phyloP scores from a whole-genome alignment of 2,888 invertebrate species.

The Parnassius orleans region DNA sequence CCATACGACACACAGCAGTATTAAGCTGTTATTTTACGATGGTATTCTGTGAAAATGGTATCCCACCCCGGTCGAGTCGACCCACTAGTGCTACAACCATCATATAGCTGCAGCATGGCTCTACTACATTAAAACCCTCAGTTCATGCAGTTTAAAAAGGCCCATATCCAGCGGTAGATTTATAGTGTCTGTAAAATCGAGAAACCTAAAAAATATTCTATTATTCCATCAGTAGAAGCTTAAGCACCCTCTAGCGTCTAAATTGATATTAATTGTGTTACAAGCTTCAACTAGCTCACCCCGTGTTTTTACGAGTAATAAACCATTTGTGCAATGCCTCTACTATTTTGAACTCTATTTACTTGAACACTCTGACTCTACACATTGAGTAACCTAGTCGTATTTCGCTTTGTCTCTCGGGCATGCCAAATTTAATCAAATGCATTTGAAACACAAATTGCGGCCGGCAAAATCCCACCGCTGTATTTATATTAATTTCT shows the following conservation, averaged over 20 bases:
- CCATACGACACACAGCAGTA: no score
- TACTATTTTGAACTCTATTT: slow-evolving; percentile 36
- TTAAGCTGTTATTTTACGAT: no score
- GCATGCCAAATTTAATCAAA: slow-evolving; percentile 65
- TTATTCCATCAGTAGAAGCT: slow-evolving; percentile 39
- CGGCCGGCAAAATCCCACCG: slow-evolving; percentile 58
- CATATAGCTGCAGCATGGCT: no score
- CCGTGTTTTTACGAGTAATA: slow-evolving; percentile 78
- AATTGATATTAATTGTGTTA: slow-evolving; percentile 79
- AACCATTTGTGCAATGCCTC: slow-evolving; percentile 45
- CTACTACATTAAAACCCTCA: no score
- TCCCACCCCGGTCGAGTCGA: no score
- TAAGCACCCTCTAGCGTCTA: slow-evolving; percentile 51
- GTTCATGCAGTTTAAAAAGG: no score
- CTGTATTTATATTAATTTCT: slow-evolving; percentile 68
- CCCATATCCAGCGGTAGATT: no score
- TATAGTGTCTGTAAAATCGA: no score
- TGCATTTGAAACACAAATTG: slow-evolving; percentile 67
- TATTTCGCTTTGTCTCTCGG: slow-evolving; percentile 36
- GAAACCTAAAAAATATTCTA: slow-evolving; percentile 28
- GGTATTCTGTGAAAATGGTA: no score
- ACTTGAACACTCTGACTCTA: slow-evolving; percentile 30
- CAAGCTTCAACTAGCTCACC: slow-evolving; percentile 59
- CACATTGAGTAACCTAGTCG: slow-evolving; percentile 31
- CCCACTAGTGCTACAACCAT: no score